These are phyloP conservation scores for Hycleus cichorii DNA, from an alignment of 1,140 invertebrate genomes.

Conservation along the genomic window DNA sequence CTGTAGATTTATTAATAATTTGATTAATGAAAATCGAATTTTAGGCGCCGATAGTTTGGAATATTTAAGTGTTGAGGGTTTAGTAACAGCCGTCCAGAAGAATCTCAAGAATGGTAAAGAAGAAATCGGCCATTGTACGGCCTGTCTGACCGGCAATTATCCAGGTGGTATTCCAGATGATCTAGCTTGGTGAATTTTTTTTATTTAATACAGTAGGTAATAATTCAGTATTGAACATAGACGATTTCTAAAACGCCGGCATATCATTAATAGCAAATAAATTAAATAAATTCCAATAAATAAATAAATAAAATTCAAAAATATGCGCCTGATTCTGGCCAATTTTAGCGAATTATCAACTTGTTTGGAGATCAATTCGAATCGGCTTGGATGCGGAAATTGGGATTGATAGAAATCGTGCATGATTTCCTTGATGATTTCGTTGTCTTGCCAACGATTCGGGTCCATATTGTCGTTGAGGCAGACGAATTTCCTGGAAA, in stretches of 20 bases:
- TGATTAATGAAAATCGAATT: no score
- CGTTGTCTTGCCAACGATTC: constrained; percentile 52
- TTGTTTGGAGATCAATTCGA: constrained; percentile 49
- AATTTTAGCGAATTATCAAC: no score
- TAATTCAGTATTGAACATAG: no score
- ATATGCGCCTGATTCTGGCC: no score
- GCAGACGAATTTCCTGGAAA: constrained; percentile 70
- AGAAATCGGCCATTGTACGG: constrained; percentile 69
- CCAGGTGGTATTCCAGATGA: constrained; percentile 70
- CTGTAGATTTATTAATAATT: no score
- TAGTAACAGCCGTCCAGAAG: constrained; percentile 77
- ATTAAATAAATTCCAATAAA: no score
- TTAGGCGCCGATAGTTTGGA: constrained; percentile 82
- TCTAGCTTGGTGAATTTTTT: constrained; percentile 57
- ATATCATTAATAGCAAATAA: no score
- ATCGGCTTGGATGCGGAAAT: constrained; percentile 64
- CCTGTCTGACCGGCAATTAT: constrained; percentile 76
- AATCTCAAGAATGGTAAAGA: constrained; percentile 57
- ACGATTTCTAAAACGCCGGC: no score
- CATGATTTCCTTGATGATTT: constrained; percentile 61
- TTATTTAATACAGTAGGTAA: background rate
- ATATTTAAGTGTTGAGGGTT: constrained; percentile 88
- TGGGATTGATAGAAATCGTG: constrained; percentile 72
- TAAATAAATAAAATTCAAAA: no score
- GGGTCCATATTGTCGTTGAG: constrained; percentile 79